A percentile compares a stretch with the other conserved stretches of the same genome.
Evolutionary conservation across 2,797 vertebrate genomes (phyloP).

Genomic region (Peromyscus aztecus): DNA sequence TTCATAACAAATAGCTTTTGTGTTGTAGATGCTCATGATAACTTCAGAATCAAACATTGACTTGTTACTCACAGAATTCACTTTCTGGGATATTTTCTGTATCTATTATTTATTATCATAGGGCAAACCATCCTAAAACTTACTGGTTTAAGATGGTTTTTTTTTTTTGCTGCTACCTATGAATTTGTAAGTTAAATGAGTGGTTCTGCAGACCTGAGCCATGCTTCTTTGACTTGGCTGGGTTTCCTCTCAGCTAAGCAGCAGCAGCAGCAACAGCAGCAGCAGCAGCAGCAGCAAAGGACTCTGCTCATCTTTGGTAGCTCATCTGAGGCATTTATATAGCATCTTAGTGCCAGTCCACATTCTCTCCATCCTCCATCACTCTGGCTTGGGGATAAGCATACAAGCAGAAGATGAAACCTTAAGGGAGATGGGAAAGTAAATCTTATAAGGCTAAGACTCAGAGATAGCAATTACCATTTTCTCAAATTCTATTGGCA

Average conservation of each 20-base stretch:
- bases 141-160: neutral
- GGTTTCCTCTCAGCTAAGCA: neutral
- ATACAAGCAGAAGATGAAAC: neutral
- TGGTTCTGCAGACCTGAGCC: neutral
- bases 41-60: neutral
- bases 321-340: neutral
- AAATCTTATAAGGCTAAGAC: neutral
- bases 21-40: neutral
- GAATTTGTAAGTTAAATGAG: neutral
- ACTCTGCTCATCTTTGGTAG: neutral
- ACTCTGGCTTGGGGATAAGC: neutral
- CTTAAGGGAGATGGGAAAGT: neutral
- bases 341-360: neutral
- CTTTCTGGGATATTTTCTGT: neutral
- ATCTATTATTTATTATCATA: neutral
- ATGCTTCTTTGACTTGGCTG: neutral
- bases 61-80: neutral
- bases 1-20: conserved; percentile 34
- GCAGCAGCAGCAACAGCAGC: no score
- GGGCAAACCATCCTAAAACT: neutral
- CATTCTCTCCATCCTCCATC: neutral
- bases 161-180: neutral
- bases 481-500: conserved; percentile 15
- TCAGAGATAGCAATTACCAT: neutral
- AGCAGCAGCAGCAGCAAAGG: neutral